These are phyloP conservation scores for Balearica regulorum DNA, from an alignment of 2,797 vertebrate genomes.

Conservation along the genomic window DNA sequence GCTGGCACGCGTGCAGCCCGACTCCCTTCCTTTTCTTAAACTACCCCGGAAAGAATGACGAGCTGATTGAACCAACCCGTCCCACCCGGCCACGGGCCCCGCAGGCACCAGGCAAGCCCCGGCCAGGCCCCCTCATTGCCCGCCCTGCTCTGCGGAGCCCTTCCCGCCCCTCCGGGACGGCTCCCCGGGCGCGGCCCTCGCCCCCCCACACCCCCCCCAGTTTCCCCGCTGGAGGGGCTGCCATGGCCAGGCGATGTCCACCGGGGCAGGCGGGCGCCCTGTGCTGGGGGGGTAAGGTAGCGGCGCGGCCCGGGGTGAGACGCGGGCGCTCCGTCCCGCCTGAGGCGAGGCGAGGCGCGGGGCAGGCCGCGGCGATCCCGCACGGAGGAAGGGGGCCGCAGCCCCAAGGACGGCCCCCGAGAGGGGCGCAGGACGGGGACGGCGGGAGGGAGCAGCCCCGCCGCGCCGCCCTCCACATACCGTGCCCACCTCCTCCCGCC, in stretches of 20 bases:
- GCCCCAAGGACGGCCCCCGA: too few relatives aligned
- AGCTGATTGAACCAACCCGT: rapidly evolving
- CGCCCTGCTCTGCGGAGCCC: background rate
- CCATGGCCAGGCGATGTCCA: too few relatives aligned
- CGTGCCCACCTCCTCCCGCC: background rate
- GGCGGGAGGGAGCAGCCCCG: too few relatives aligned
- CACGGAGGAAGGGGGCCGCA: too few relatives aligned
- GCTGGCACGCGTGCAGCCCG: background rate
- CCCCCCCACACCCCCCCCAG: too few relatives aligned
- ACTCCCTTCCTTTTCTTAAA: background rate
- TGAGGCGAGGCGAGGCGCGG: background rate
- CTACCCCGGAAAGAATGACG: rapidly evolving
- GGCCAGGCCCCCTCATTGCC: background rate
- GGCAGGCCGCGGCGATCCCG: background rate
- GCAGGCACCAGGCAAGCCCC: background rate
- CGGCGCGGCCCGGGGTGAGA: too few relatives aligned
- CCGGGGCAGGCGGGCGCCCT: background rate
- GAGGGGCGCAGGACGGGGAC: too few relatives aligned
- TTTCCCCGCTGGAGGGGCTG: too few relatives aligned
- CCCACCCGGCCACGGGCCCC: background rate
- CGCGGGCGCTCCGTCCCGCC: background rate
- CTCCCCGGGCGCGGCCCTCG: background rate
- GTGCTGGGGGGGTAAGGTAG: too few relatives aligned
- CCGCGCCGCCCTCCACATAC: background rate
- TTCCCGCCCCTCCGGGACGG: background rate